These are phyloP conservation scores for Globia sparganii DNA, from an alignment of 2,888 invertebrate genomes.

Conservation along the genomic window DNA sequence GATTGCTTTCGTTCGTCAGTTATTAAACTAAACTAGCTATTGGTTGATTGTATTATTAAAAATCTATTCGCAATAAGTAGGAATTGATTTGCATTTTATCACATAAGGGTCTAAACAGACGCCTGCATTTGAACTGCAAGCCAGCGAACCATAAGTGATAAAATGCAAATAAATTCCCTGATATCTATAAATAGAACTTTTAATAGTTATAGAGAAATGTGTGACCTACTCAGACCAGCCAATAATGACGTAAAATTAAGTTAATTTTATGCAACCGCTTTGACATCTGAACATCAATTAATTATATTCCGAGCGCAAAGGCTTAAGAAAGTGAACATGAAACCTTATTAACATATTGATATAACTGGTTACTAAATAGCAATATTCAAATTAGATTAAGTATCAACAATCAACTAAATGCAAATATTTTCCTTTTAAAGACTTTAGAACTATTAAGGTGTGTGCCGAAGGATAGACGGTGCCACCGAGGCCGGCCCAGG, in stretches of 20 bases:
- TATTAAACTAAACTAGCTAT: too few species aligned
- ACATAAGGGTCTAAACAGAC: too few species aligned
- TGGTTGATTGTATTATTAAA: too few species aligned
- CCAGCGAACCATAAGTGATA: too few species aligned
- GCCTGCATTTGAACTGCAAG: too few species aligned
- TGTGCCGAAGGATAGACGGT: too few species aligned
- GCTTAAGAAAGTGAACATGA: conserved; percentile 19
- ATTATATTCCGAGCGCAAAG: conserved; percentile 8
- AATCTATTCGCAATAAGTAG: too few species aligned
- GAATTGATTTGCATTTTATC: too few species aligned
- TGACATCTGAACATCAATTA: conserved; percentile 15
- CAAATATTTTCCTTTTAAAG: background rate
- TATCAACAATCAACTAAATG: conserved; percentile 2
- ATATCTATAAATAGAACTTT: background rate
- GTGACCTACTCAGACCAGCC: background rate
- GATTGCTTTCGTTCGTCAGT: background rate
- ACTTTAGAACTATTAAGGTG: too few species aligned
- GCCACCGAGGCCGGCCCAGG: too few species aligned
- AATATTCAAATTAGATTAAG: background rate
- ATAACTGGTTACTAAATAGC: conserved; percentile 17
- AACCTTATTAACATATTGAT: conserved; percentile 22
- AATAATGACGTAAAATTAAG: conserved; percentile 1
- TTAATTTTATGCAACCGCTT: conserved; percentile 28
- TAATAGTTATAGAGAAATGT: background rate
- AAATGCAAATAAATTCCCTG: background rate